These are phyloP conservation scores for Cladorhizidae sp. DNA, from an alignment of 37 sponge, comb jelly and placozoan species.

Conservation along the genomic window DNA sequence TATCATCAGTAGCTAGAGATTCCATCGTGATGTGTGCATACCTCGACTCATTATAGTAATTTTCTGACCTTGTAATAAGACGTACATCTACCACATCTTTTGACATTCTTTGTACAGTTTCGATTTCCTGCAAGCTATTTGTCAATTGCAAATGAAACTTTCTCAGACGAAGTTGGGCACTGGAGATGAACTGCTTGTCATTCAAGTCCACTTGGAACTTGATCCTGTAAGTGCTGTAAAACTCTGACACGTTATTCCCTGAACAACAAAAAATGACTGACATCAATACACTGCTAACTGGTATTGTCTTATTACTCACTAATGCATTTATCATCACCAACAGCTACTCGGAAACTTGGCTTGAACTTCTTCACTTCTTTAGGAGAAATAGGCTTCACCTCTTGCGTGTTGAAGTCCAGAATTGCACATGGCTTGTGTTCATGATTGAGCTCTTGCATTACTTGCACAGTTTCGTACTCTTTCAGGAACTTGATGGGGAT, in stretches of 20 bases:
- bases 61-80: neutral
- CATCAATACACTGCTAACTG: too few species aligned
- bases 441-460: neutral
- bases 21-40: neutral
- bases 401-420: neutral
- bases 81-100: slow-evolving; percentile 6
- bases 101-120: neutral
- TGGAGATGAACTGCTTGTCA: slow-evolving; percentile 1
- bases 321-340: slow-evolving; percentile 3
- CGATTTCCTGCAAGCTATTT: too few species aligned
- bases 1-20: neutral
- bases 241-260: neutral
- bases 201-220: slow-evolving; percentile 25
- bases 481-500: neutral
- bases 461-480: slow-evolving; percentile 15
- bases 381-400: slow-evolving; percentile 6
- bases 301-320: neutral
- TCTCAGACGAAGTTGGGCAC: slow-evolving; percentile 23
- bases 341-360: neutral
- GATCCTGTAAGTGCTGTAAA: slow-evolving; percentile 1
- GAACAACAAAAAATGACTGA: slow-evolving; percentile 4
- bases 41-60: neutral
- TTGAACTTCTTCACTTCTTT: neutral
- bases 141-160: neutral
- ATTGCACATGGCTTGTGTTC: neutral